Base-by-base conservation (phyloP, 2,888 invertebrate genomes). In the Panzeria rudis region DNA sequence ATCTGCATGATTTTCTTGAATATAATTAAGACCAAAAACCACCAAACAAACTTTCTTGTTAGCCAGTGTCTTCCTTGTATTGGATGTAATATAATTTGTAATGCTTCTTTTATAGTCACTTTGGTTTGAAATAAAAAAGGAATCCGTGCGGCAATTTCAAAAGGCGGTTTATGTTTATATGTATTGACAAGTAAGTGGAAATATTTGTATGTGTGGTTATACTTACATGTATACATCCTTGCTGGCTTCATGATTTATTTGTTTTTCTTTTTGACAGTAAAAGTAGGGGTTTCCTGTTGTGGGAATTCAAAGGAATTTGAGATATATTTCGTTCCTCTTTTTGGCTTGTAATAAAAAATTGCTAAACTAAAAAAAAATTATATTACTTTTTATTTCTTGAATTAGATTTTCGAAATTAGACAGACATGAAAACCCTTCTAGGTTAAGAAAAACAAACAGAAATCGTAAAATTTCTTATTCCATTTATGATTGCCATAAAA, bases 1-100 rank as follows among this genome's bases (percentile, higher is more conserved):
- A 32, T 13, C 32, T 32, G 29, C 5, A 29, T 29, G 7, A 66
- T 32, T 68, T 52, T 15, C 20, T 9, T 52, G 15, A 15, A 68
- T 52, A 47, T 52, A 68, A 68, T 68, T 52, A 68, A 47, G 66
- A 50, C 20, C 25, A 15, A 54, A 54, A 54, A 54, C 6, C 52
- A 32, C 32, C 2, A 23, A 38, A 17, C 15, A 54, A 54, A 11
- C n/a, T 23, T 52, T 54, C n/a, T 38, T 38, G 69, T 25, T 38
- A 23, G 52, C 13, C 38, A n/a, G 13, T 38, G 23, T 35, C 35
- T 23, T 23, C 38, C 3, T 35, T 35, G 6, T 47, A 4, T 52
- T 20, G 20, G 20, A 50, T 20, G 20, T 20, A 8, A 50, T 50
- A 15, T 50, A 29, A 15, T 56, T 56, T 1, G 20, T 20, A 29